phyloP scores from a whole-genome alignment of 2,113 vertebrate genomes.

The Salvelinus namaycush region DNA sequence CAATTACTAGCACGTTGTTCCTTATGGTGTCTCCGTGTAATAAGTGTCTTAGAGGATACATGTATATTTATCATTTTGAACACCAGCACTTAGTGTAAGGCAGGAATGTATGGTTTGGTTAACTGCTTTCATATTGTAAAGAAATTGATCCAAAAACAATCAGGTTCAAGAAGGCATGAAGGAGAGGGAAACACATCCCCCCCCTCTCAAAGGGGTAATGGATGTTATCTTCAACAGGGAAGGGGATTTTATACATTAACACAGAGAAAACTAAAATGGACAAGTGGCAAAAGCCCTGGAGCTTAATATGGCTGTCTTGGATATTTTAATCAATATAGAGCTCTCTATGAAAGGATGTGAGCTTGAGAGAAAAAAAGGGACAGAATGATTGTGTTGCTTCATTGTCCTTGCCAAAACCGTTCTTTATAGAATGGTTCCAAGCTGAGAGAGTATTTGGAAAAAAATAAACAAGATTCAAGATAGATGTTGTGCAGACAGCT shows the following conservation, averaged over 20 bases:
- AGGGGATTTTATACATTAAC: background rate
- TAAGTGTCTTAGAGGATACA: background rate
- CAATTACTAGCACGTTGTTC: background rate
- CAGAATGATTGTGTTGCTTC: background rate
- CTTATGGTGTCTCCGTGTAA: too few relatives aligned
- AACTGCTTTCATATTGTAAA: conserved; percentile 27
- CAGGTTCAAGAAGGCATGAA: conserved; percentile 27
- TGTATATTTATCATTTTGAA: conserved; percentile 35
- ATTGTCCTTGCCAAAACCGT: too few relatives aligned
- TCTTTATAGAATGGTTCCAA: too few relatives aligned
- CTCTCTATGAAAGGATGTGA: background rate
- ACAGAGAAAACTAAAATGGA: background rate
- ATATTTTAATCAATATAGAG: conserved; percentile 2
- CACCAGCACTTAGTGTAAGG: conserved; percentile 20
- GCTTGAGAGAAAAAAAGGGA: background rate
- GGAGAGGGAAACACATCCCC: background rate
- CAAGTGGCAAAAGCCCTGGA: background rate
- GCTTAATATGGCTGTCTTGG: background rate
- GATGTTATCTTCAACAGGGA: too few relatives aligned
- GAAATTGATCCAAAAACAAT: conserved; percentile 29
- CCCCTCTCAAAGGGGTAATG: background rate
- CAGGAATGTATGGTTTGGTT: conserved; percentile 14
- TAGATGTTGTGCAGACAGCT: background rate
- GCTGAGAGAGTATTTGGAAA: background rate
- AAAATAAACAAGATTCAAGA: background rate